A percentile compares a stretch with the other conserved stretches of the same genome.
These are phyloP conservation scores for Manis pentadactyla DNA, from an alignment of 2,797 vertebrate genomes.

Conservation along the genomic window DNA sequence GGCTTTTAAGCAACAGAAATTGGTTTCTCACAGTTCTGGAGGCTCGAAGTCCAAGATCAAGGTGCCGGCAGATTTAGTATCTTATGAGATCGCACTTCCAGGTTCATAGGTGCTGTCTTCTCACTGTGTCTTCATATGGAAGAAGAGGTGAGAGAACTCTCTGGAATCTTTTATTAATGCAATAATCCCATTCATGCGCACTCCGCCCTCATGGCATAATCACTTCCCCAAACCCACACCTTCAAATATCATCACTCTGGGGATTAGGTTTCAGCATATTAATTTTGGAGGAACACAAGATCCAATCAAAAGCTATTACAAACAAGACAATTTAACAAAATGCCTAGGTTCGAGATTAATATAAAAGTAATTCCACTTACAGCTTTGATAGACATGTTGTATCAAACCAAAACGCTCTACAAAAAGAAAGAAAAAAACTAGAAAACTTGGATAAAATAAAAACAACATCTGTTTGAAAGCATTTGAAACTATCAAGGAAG, in stretches of 20 bases:
- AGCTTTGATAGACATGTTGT: not conserved
- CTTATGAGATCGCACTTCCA: not conserved
- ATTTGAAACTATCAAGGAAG: not conserved
- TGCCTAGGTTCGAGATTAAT: conserved; percentile 2
- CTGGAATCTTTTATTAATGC: not conserved
- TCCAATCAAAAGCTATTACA: not conserved
- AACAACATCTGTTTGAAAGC: not conserved
- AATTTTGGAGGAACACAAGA: not conserved
- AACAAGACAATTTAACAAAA: conserved; percentile 2
- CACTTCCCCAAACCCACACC: not conserved
- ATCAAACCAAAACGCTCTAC: not conserved
- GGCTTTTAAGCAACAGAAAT: not conserved
- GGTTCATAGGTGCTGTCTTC: not conserved
- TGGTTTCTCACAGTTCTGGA: not conserved
- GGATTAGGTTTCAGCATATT: not conserved
- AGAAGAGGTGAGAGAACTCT: not conserved
- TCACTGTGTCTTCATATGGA: not conserved
- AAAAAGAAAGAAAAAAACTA: not conserved
- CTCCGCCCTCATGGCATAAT: not conserved
- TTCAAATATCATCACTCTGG: not conserved
- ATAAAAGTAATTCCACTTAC: not conserved
- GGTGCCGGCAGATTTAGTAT: not conserved
- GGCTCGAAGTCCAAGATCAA: not conserved
- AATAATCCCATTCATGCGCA: not conserved
- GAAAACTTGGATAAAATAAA: not conserved